Base-by-base conservation (phyloP, 2,797 vertebrate species). In the Novumbra hubbsi region DNA sequence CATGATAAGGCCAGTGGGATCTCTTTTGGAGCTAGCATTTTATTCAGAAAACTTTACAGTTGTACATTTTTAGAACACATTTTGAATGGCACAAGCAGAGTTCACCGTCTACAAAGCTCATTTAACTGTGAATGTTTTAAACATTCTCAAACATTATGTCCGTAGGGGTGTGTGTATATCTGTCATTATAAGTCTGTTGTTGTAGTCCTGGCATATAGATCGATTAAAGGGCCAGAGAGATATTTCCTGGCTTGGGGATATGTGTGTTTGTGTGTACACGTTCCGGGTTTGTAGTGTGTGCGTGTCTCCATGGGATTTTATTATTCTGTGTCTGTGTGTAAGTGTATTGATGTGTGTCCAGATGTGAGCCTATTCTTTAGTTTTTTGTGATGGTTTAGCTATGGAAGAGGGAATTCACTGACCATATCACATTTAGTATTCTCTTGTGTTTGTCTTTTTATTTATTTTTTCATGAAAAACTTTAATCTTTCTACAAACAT, bases 51-150 rank as follows among this genome's bases (percentile, higher is more conserved):
- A 50, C 76, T 85, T 80, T 84, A 83, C 84, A 78, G 41, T 74
- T 73, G 34, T 38, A 71, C 76, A 83, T 88, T 91, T 87, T 87
- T n/a, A 88, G 76, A 90, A 89, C 83, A 71, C 89, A 89, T 82
- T 71, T 68, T 80, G 38, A 72, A 83, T 80, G 78, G 72, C 79
- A 74, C 2, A 77, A 78, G 72, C 81, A 89, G 79, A 86, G 85
- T 85, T 85, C 85, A 4, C 68, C 49, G 62, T 32, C 71, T 68
- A 78, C 71, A 14, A 30, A 3, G 67, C 48, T 52, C 76, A 6
- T 78, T 84, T 77, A 82, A 78, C 80, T 55, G 71, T 84, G 81
- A 71, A 68, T 5, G 11, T 80, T 76, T 72, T 71, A 32, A 77
- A 79, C 80, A 76, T 85, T 24, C 79, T 49, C 79, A 83, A 79